Evolutionary conservation across 2,113 vertebrate genomes (phyloP).

Genomic region (Leptodactylus fuscus): DNA sequence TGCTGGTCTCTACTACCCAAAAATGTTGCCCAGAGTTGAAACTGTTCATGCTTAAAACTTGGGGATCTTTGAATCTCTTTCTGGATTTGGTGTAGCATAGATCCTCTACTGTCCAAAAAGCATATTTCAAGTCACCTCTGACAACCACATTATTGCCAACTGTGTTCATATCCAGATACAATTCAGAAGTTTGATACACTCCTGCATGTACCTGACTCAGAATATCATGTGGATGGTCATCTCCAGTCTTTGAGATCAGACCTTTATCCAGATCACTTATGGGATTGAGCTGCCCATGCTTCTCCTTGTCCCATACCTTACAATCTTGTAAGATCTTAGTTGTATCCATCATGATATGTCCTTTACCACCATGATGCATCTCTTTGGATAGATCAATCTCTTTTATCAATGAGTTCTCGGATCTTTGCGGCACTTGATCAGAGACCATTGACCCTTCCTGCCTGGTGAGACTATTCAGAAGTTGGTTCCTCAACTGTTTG

Average conservation of each 20-base stretch:
- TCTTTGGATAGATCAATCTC: not conserved
- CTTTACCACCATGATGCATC: not conserved
- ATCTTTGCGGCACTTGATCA: not conserved
- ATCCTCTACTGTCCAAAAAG: conserved; percentile 12
- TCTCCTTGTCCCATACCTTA: not conserved
- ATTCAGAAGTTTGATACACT: not conserved
- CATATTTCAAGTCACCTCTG: not conserved
- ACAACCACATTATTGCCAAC: not conserved
- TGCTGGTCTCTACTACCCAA: conserved; percentile 5
- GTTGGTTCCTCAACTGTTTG: conserved; percentile 3
- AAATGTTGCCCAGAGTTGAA: not conserved
- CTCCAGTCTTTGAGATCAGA: not conserved
- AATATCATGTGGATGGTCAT: not conserved
- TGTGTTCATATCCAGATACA: not conserved
- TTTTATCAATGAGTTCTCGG: not conserved
- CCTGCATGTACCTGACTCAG: not conserved
- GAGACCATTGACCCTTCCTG: not conserved
- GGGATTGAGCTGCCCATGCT: not conserved
- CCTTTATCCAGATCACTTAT: not conserved
- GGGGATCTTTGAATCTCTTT: not conserved
- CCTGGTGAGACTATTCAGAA: not conserved
- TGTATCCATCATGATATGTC: not conserved
- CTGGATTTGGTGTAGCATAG: conserved; percentile 9
- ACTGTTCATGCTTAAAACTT: not conserved
- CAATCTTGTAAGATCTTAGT: not conserved